A percentile compares a stretch with the other conserved stretches of the same genome.
Evolutionary conservation across 2,888 invertebrate species (phyloP).

Genomic region (Steinernema carpocapsae): DNA sequence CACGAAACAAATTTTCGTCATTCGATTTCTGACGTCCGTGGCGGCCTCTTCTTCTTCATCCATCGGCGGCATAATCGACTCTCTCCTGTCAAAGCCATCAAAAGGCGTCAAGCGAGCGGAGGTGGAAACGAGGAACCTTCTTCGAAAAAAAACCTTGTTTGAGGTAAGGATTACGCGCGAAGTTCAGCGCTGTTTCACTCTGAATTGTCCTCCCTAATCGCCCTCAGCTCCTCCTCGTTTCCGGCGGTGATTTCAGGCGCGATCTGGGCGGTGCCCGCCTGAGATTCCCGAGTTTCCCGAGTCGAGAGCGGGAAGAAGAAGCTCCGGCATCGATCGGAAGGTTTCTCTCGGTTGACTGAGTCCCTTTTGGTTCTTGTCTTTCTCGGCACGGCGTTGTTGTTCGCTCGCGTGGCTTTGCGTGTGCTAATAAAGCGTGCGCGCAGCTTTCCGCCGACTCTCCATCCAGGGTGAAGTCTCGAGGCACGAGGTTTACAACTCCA

Average conservation of each 20-base stretch:
- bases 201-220: background rate
- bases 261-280: background rate
- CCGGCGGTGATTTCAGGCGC: too few relatives aligned
- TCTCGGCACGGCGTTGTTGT: slow-evolving; percentile 1
- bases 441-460: slow-evolving; percentile 14
- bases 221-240: background rate
- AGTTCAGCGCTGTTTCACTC: slow-evolving; percentile 1
- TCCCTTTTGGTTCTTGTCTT: background rate
- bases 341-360: background rate
- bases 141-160: slow-evolving; percentile 3
- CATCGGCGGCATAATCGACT: background rate
- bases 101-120: background rate
- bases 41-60: background rate
- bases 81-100: background rate
- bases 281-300: background rate
- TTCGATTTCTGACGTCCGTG: too few relatives aligned
- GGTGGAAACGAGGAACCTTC: too few relatives aligned
- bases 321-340: slow-evolving; percentile 15
- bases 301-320: background rate
- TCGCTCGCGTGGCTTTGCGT: slow-evolving; percentile 15
- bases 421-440: slow-evolving; percentile 23
- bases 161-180: slow-evolving; percentile 17
- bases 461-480: background rate
- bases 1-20: too few relatives aligned
- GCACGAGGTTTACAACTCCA: slow-evolving; percentile 23